A percentile compares a stretch with the other conserved stretches of the same genome.
Conservation (phyloP, 2,797 vertebrate species). For the Galaxias olidus region DNA sequence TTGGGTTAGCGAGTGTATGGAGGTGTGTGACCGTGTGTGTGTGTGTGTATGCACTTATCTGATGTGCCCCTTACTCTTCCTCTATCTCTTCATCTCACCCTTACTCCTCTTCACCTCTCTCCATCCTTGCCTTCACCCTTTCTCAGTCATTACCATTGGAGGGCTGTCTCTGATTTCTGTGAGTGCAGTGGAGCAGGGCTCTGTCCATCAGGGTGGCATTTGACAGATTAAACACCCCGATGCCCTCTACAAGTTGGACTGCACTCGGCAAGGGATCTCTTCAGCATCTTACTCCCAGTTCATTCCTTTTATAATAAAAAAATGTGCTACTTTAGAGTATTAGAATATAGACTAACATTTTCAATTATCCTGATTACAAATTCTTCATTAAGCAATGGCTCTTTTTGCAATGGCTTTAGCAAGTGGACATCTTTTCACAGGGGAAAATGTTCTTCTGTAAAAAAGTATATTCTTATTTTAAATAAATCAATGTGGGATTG, state of each 20-base stretch:
- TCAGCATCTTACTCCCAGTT: constrained; percentile 25
- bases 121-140: constrained; percentile 21
- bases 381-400: no score
- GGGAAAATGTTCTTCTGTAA: no score
- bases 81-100: background rate
- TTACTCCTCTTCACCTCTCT: background rate
- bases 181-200: constrained; percentile 24
- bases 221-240: constrained; percentile 50
- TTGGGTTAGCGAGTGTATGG: background rate
- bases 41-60: background rate
- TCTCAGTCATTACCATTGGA: constrained; percentile 37
- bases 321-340: no score
- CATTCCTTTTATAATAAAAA: constrained; percentile 9
- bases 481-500: no score
- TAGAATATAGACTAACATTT: no score
- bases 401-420: no score
- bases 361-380: no score
- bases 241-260: constrained; percentile 43
- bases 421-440: no score
- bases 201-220: constrained; percentile 34
- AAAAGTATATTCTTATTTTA: no score
- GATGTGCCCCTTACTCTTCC: constrained; percentile 2
- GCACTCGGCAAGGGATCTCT: constrained; percentile 30
- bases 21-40: background rate
- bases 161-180: constrained; percentile 24